phyloP scores from a whole-genome alignment of 2,113 vertebrate species.

The Amia ocellicauda region DNA sequence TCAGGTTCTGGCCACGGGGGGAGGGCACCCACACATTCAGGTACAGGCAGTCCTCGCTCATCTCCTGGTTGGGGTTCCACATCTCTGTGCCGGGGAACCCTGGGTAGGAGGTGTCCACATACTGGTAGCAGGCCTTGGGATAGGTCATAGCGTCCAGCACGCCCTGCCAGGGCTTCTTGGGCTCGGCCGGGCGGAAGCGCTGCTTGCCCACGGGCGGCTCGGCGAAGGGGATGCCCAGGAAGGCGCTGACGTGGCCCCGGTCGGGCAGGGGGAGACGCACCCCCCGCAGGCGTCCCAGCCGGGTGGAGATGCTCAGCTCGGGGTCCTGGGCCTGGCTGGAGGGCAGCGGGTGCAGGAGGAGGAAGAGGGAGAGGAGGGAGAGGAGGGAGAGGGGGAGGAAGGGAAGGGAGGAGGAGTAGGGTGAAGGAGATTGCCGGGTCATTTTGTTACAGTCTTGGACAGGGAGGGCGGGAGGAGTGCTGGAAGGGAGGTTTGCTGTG shows the following conservation, averaged over 20 bases:
- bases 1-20: constrained; percentile 62
- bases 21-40: constrained; percentile 85
- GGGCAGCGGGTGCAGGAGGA: constrained; percentile 33
- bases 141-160: constrained; percentile 64
- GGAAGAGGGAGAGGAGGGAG: constrained; percentile 6
- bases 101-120: constrained; percentile 75
- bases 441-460: constrained; percentile 2
- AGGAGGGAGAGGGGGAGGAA: constrained; percentile 35
- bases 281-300: constrained; percentile 66
- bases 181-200: constrained; percentile 75
- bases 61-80: constrained; percentile 90
- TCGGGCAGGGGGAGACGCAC: constrained; percentile 56
- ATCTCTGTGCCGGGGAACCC: constrained; percentile 84
- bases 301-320: constrained; percentile 67
- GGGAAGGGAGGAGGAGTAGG: constrained; percentile 36
- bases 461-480: no score
- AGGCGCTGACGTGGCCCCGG: constrained; percentile 65
- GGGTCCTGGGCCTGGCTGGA: constrained; percentile 53
- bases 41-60: constrained; percentile 89
- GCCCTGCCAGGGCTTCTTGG: constrained; percentile 68
- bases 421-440: constrained; percentile 44
- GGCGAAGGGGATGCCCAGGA: constrained; percentile 83
- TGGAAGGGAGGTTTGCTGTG: constrained; percentile 24
- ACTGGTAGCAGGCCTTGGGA: constrained; percentile 78
- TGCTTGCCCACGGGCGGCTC: constrained; percentile 74